These are phyloP conservation scores for Melinopterus prodromus DNA, from an alignment of 2,888 invertebrate species.

Conservation along the genomic window DNA sequence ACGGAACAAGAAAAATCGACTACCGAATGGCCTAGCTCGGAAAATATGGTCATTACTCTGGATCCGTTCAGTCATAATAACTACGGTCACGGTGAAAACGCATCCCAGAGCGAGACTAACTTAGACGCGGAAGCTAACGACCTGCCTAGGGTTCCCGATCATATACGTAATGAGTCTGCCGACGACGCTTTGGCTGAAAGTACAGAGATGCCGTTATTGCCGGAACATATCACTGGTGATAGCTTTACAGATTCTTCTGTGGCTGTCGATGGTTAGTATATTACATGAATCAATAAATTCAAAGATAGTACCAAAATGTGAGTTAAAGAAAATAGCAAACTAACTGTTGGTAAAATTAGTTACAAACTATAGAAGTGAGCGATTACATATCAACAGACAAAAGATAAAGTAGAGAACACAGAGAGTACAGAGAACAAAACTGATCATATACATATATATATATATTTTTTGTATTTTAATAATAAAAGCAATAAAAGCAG, in stretches of 20 bases:
- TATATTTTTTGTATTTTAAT: too few relatives aligned
- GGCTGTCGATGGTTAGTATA: background rate
- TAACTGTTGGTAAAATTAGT: too few relatives aligned
- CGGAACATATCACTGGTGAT: constrained; percentile 54
- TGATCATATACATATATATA: too few relatives aligned
- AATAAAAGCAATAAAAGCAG: too few relatives aligned
- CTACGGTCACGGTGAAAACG: constrained; percentile 40
- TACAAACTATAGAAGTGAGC: too few relatives aligned
- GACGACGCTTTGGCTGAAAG: constrained; percentile 31
- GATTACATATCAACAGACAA: too few relatives aligned
- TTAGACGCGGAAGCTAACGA: constrained; percentile 54
- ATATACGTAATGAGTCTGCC: constrained; percentile 53
- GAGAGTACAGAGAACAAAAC: too few relatives aligned
- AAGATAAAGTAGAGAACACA: too few relatives aligned
- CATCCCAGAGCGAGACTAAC: constrained; percentile 38
- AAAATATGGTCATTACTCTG: constrained; percentile 68
- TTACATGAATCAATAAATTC: too few relatives aligned
- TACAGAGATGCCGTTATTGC: constrained; percentile 48
- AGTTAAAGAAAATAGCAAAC: too few relatives aligned
- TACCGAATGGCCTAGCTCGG: constrained; percentile 52
- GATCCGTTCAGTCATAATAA: constrained; percentile 66
- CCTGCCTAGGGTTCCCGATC: constrained; percentile 64
- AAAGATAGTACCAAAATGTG: too few relatives aligned
- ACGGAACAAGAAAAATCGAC: constrained; percentile 44
- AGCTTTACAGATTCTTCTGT: constrained; percentile 42